These are phyloP conservation scores for Rhimphoctona megacephalus DNA, from an alignment of 2,888 invertebrate species.

Conservation along the genomic window DNA sequence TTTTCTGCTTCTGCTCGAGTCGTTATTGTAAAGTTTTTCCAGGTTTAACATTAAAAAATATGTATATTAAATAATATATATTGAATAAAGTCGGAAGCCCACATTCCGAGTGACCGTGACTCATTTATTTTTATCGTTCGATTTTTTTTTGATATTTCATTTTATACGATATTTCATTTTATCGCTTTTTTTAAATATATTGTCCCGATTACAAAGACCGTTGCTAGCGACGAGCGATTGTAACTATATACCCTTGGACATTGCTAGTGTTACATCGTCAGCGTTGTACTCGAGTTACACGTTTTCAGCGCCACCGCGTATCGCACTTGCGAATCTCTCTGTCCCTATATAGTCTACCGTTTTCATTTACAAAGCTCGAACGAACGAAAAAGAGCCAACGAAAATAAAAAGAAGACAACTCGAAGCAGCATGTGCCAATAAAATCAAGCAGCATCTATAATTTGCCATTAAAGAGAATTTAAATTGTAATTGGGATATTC, in stretches of 20 bases:
- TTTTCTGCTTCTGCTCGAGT: not conserved
- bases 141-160: not conserved
- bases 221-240: constrained; percentile 63
- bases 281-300: constrained; percentile 66
- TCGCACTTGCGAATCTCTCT: constrained; percentile 35
- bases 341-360: constrained; percentile 9
- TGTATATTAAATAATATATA: too few species aligned
- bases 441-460: not conserved
- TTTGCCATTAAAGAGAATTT: not conserved
- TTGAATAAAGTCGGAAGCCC: too few species aligned
- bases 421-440: not conserved
- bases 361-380: constrained; percentile 10
- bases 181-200: not conserved
- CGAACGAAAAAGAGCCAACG: not conserved
- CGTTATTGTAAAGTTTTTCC: not conserved
- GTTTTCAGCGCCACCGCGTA: constrained; percentile 68
- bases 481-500: not conserved
- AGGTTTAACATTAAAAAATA: too few species aligned
- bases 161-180: not conserved
- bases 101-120: not conserved
- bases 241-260: constrained; percentile 66
- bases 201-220: constrained; percentile 44
- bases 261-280: constrained; percentile 69
- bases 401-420: not conserved
- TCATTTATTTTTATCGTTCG: not conserved